These are phyloP conservation scores for Pseudeuparius sepicola DNA, from an alignment of 2,888 invertebrate genomes.

Conservation along the genomic window DNA sequence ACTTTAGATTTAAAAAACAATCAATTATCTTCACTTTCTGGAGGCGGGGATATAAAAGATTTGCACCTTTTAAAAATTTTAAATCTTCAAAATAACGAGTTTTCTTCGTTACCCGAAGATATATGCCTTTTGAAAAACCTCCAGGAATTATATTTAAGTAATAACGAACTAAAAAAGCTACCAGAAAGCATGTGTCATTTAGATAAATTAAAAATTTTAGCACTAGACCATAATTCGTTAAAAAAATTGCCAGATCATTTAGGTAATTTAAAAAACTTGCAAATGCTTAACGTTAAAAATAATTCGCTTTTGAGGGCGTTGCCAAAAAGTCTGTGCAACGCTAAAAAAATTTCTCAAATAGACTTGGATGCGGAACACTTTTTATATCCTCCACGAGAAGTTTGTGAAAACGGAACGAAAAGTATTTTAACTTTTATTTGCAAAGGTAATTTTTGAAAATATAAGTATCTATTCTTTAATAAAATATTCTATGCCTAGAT, in stretches of 20 bases:
- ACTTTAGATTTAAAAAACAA: slow-evolving; percentile 57
- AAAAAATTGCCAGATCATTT: slow-evolving; percentile 52
- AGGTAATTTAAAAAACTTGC: slow-evolving; percentile 52
- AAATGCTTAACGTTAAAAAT: slow-evolving; percentile 49
- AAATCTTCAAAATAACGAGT: slow-evolving; percentile 57
- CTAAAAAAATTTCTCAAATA: slow-evolving; percentile 50
- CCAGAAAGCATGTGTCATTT: slow-evolving; percentile 59
- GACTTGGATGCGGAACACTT: slow-evolving; percentile 53
- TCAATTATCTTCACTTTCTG: slow-evolving; percentile 54
- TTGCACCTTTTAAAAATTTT: slow-evolving; percentile 55
- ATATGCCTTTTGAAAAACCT: slow-evolving; percentile 52
- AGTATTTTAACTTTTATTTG: slow-evolving; percentile 57
- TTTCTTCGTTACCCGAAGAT: slow-evolving; percentile 52
- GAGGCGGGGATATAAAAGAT: slow-evolving; percentile 64
- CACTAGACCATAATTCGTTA: slow-evolving; percentile 62
- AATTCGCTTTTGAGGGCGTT: slow-evolving; percentile 51
- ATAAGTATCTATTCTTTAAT: slow-evolving; percentile 2
- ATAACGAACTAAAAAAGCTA: slow-evolving; percentile 59
- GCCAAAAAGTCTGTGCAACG: slow-evolving; percentile 56
- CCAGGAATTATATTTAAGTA: slow-evolving; percentile 66
- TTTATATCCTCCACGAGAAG: slow-evolving; percentile 53
- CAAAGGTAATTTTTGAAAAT: slow-evolving; percentile 38
- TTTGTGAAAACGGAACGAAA: slow-evolving; percentile 49
- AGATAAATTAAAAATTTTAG: slow-evolving; percentile 52
- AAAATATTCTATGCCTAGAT: slow-evolving; percentile 9